Evolutionary conservation across 2,113 vertebrate genomes (phyloP), one percentile per base, ranked within the genome.

Genomic region (Percina caprodes): DNA sequence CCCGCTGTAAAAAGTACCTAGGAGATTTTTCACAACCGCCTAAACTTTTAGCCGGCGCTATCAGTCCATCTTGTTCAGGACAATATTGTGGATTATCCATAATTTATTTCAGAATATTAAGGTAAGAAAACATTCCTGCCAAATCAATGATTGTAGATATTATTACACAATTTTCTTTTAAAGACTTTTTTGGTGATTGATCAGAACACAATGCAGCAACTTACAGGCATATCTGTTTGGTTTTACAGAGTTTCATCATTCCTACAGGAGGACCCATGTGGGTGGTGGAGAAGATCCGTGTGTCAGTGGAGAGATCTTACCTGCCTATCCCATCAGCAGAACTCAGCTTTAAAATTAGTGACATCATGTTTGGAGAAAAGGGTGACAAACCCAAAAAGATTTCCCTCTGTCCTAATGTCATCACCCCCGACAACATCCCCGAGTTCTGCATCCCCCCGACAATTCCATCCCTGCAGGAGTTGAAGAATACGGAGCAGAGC

Each of bases 401-500:
- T 82, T 88, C 88, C 56, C 88, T 93, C 8, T 96, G 94, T 78
- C 95, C 94, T 16, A 95, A 96, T 35, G 93, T 96, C 86, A 95
- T 96, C 84, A 96, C 95, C 18, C 95, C 95, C 3, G 93, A 96
- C 88, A 94, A 93, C 85, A 96, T 96, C 76, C 95, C 95, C 3
- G 94, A 95, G 87, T 96, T 96, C 90, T 96, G 92, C 93, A 96
- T 96, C 73, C 95, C 95, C 2, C 94, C 94, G 0, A 95, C 93
- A 1, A 91, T 95, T 69, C 87, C 93, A 1, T 91, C 86, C 66
- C 46, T 90, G 45, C 89, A 90, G 62, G 94, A 94, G 69, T 26
- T 67, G n/a, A 95, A 92, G 83, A 82, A 58, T 12, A 11, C 15
- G 0, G 94, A 93, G 49, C 86, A 69, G 15, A 84, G 77, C 33